Percentiles rank a stretch among this genome's conserved stretches.
Evolutionary conservation across 2,888 invertebrate species (phyloP).

Genomic region (Himalopsyche tibetana): DNA sequence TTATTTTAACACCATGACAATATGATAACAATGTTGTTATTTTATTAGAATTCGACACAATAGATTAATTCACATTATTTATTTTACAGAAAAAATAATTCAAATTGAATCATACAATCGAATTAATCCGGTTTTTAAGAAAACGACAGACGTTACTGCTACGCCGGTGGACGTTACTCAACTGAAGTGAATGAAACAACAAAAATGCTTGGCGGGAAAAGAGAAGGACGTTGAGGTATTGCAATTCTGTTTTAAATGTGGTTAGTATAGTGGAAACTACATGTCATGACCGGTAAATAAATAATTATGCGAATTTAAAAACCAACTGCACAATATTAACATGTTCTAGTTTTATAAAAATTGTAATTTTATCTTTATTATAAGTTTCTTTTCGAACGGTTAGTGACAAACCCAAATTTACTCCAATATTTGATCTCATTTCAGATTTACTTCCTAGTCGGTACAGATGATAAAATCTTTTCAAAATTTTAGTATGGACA

Average conservation of each 20-base stretch:
- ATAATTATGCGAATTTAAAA: not conserved
- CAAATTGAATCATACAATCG: not conserved
- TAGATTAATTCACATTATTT: not conserved
- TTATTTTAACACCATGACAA: not conserved
- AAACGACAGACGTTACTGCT: not conserved
- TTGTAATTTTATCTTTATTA: no score
- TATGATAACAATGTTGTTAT: not conserved
- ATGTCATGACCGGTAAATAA: not conserved
- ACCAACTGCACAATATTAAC: no score
- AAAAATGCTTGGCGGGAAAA: constrained; percentile 22
- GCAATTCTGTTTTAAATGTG: not conserved
- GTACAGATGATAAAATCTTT: no score
- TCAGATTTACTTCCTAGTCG: no score
- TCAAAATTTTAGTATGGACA: no score
- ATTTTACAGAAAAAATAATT: not conserved
- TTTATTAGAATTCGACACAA: not conserved
- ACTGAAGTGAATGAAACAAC: constrained; percentile 16
- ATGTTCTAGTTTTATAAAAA: no score
- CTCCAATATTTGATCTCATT: no score
- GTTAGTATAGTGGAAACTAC: not conserved
- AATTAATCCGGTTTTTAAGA: not conserved
- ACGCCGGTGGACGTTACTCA: not conserved
- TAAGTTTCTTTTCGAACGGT: no score
- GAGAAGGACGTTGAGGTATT: constrained; percentile 5
- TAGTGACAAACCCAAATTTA: no score